These are phyloP conservation scores for Papilio protenor DNA, from an alignment of 2,888 invertebrate genomes.

Conservation along the genomic window DNA sequence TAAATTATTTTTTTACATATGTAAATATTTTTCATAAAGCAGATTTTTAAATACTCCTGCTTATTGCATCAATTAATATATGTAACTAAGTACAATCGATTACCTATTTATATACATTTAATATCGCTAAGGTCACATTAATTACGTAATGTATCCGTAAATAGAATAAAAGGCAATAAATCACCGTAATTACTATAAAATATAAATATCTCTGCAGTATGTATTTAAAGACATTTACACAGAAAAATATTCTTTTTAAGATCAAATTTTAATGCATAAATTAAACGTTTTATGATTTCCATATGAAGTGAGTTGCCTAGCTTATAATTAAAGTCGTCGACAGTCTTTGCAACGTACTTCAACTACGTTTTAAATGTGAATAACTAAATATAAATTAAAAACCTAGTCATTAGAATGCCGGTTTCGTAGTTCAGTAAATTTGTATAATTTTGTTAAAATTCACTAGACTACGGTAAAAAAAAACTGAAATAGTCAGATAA, in stretches of 20 bases:
- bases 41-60: too few relatives aligned
- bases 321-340: slow-evolving; percentile 15
- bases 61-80: background rate
- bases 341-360: background rate
- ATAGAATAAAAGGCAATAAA: background rate
- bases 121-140: background rate
- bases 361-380: slow-evolving; percentile 5
- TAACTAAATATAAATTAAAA: background rate
- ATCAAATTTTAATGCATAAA: background rate
- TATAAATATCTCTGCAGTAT: background rate
- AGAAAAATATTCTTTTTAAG: background rate
- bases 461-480: background rate
- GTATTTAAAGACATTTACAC: background rate
- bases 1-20: too few relatives aligned
- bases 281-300: slow-evolving; percentile 1
- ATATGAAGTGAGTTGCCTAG: slow-evolving; percentile 10
- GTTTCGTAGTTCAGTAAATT: background rate
- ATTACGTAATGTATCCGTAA: background rate
- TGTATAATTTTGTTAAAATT: background rate
- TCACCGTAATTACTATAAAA: background rate
- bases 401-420: background rate
- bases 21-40: too few relatives aligned
- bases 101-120: background rate
- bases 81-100: background rate
- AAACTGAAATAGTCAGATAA: too few relatives aligned